Evolutionary conservation across 2,888 invertebrate genomes (phyloP).

Genomic region (Phaedon cochleariae): DNA sequence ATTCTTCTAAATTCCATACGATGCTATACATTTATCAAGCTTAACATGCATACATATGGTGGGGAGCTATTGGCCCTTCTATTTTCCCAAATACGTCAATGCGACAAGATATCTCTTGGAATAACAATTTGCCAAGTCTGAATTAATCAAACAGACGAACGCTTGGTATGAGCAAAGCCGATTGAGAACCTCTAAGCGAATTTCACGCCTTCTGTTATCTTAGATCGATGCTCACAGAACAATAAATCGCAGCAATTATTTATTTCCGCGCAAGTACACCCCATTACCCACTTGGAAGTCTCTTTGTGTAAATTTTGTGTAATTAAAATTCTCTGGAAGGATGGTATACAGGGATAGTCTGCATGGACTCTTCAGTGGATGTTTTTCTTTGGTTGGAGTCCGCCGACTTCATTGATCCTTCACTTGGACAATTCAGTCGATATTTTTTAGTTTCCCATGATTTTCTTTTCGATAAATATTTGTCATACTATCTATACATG

Average conservation of each 20-base stretch:
- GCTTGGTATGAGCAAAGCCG: conserved; percentile 18
- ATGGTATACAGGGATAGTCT: neutral
- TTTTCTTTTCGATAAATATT: too few relatives aligned
- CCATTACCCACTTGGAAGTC: conserved; percentile 55
- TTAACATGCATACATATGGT: too few relatives aligned
- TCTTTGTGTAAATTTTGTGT: conserved; percentile 57
- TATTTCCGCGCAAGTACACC: conserved; percentile 56
- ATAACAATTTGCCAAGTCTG: neutral
- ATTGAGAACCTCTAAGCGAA: conserved; percentile 44
- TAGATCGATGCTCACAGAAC: conserved; percentile 41
- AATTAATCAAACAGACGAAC: conserved; percentile 57
- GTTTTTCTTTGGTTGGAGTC: neutral
- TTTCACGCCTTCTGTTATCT: conserved; percentile 7
- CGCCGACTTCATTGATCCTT: neutral
- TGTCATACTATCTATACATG: too few relatives aligned
- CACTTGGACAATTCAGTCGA: neutral
- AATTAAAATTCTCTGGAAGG: conserved; percentile 53
- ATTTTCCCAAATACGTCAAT: too few relatives aligned
- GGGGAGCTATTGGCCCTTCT: too few relatives aligned
- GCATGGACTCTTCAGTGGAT: too few relatives aligned
- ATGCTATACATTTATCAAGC: too few relatives aligned
- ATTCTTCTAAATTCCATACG: too few relatives aligned
- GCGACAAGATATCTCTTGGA: too few relatives aligned
- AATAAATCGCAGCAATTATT: conserved; percentile 58
- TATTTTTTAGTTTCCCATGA: too few relatives aligned